Percentiles rank a stretch among this genome's conserved stretches.
These are phyloP conservation scores for Apodemia zela DNA, from an alignment of 2,888 invertebrate species.

Conservation along the genomic window DNA sequence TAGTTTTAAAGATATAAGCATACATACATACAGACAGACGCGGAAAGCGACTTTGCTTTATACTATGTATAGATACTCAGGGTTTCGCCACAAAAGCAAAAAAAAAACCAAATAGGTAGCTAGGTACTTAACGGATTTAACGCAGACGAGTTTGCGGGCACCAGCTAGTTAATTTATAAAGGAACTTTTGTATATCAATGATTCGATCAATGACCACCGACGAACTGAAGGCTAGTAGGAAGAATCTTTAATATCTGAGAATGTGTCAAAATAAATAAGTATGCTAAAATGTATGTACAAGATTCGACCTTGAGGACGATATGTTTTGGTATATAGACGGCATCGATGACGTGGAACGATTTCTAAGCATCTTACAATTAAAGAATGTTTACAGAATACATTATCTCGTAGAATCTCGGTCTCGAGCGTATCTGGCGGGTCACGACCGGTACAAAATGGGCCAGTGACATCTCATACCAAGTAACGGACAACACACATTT, in stretches of 20 bases:
- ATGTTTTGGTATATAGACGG: constrained; percentile 3
- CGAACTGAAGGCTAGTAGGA: not conserved
- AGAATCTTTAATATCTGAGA: not conserved
- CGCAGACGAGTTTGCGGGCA: too few relatives aligned
- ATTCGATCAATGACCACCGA: too few relatives aligned
- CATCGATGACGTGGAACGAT: constrained; percentile 13
- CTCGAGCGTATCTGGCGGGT: constrained; percentile 8
- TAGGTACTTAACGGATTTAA: too few relatives aligned
- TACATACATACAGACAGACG: too few relatives aligned
- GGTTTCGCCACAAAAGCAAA: too few relatives aligned
- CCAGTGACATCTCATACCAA: constrained; percentile 5
- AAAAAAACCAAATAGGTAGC: too few relatives aligned
- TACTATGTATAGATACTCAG: too few relatives aligned
- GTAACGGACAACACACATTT: constrained; percentile 18
- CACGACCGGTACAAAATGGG: constrained; percentile 6
- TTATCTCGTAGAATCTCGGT: constrained; percentile 13
- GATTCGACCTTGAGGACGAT: constrained; percentile 10
- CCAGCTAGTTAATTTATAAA: too few relatives aligned
- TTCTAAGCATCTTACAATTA: constrained; percentile 11
- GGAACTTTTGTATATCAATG: too few relatives aligned
- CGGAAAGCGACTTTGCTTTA: too few relatives aligned
- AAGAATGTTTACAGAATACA: constrained; percentile 14
- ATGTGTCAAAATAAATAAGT: not conserved
- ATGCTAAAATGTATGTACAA: not conserved
- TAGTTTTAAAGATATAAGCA: too few relatives aligned